Evolutionary conservation across 2,113 vertebrate species (phyloP).

Genomic region (Pogona vitticeps): DNA sequence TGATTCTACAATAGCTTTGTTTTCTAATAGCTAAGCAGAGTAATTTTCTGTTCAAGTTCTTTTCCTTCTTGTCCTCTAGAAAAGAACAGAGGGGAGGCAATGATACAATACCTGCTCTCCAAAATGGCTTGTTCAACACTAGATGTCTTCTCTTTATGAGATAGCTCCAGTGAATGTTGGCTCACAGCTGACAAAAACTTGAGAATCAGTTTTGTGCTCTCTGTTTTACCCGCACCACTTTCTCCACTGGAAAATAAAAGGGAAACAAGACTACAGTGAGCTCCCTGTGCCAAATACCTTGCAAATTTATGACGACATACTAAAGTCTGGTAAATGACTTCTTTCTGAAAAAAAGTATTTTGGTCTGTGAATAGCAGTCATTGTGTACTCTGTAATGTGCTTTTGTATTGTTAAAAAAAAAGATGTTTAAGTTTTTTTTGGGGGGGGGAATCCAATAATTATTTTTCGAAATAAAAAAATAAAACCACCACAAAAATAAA

Average conservation of each 20-base stretch:
- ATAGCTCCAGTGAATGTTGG: slow-evolving; percentile 85
- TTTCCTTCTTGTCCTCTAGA: neutral
- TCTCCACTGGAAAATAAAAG: slow-evolving; percentile 86
- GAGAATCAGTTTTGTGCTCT: slow-evolving; percentile 97
- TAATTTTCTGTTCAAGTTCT: neutral
- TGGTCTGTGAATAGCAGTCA: neutral
- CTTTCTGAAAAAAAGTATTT: neutral
- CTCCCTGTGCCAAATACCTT: neutral
- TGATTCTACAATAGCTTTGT: too few relatives aligned
- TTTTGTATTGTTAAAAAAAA: neutral
- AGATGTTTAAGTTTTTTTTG: neutral
- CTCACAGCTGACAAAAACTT: slow-evolving; percentile 94
- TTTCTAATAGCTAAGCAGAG: neutral
- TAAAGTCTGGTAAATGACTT: neutral
- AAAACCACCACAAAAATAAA: too few relatives aligned
- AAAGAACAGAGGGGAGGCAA: neutral
- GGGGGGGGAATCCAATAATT: too few relatives aligned
- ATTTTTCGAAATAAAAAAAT: too few relatives aligned
- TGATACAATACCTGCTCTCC: slow-evolving; percentile 89
- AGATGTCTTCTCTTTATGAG: slow-evolving; percentile 80
- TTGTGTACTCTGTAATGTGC: neutral
- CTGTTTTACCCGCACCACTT: slow-evolving; percentile 96
- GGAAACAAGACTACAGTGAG: neutral
- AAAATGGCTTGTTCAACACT: slow-evolving; percentile 93
- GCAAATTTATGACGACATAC: neutral